Evolutionary conservation across 2,888 invertebrate species (phyloP), one percentile per base, ranked within the genome.

Genomic region (Arge pagana): DNA sequence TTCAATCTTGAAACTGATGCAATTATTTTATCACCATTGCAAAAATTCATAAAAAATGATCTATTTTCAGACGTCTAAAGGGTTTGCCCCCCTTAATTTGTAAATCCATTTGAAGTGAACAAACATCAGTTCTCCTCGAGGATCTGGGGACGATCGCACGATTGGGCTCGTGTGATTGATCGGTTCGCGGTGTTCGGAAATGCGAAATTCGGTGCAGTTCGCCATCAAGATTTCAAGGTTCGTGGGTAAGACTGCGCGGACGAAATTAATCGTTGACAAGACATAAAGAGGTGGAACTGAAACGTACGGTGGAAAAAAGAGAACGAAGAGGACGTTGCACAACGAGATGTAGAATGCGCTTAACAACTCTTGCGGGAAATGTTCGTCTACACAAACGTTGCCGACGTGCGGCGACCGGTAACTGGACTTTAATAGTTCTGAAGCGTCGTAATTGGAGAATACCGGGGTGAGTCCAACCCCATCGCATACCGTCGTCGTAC

Each of bases 391-490:
- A n/a, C n/a, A n/a, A 35, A 59, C 42, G 57, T 56, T 40, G 45
- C 50, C 52, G 58, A 58, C 63, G 57, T 61, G 51, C 56, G 53
- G 43, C 39, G 48, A 54, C 53, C 48, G 52, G 59, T 66, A 65
- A 64, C 62, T 59, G 57, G 54, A 58, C 63, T 67, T 67, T 67
- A 65, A 68, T 68, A 66, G 65, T 61, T 57, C 48, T 53, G 48
- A 60, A 65, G 67, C 62, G 59, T 58, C 53, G 62, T 60, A 62
- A 67, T 63, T 63, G 66, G 60, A 60, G 55, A 56, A 57, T 41
- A 26, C 42, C 15, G 15, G 11, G 33, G 33, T 13, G 15, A 6
- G 15, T 15, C 11, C 11, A 6, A 11, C 6, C 7, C 3, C 33
- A 33, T 15, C n/a, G n/a, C n/a, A n/a, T n/a, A n/a, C n/a, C n/a